A percentile compares a stretch with the other conserved stretches of the same genome.
Evolutionary conservation across 2,888 invertebrate genomes (phyloP).

Genomic region (Scotopteryx bipunctaria): DNA sequence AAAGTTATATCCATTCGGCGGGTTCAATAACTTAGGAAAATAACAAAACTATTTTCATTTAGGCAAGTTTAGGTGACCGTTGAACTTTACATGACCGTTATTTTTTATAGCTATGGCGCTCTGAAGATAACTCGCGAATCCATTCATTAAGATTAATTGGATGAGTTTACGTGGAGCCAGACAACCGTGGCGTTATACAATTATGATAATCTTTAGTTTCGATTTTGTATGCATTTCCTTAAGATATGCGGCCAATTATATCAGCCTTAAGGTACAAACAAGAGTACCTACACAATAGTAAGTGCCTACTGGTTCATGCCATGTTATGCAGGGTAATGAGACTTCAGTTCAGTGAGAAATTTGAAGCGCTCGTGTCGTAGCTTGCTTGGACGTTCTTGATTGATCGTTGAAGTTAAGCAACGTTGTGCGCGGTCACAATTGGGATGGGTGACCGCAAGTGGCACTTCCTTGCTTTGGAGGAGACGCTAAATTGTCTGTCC

Average conservation of each 20-base stretch:
- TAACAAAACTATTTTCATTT: not conserved
- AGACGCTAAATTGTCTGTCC: too few species aligned
- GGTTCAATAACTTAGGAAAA: not conserved
- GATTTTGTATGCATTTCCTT: conserved; percentile 4
- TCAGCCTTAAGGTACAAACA: too few species aligned
- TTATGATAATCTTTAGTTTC: conserved; percentile 12
- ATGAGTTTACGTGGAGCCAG: conserved; percentile 56
- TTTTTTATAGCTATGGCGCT: conserved; percentile 36
- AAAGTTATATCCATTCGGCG: not conserved
- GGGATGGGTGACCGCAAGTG: too few species aligned
- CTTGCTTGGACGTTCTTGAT: too few species aligned
- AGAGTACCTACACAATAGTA: too few species aligned
- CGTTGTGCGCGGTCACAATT: too few species aligned
- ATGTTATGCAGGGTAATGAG: too few species aligned
- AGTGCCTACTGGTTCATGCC: too few species aligned
- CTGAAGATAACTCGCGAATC: conserved; percentile 38
- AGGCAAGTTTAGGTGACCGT: conserved; percentile 17
- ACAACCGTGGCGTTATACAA: conserved; percentile 45
- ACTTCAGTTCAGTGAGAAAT: too few species aligned
- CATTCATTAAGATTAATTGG: conserved; percentile 68
- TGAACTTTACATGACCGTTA: conserved; percentile 27
- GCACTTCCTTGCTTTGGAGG: too few species aligned
- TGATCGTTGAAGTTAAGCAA: too few species aligned
- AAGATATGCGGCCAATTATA: not conserved
- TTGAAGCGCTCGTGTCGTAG: too few species aligned